A percentile compares a stretch with the other conserved stretches of the same genome.
phyloP scores from a whole-genome alignment of 2,113 vertebrate genomes.

The Colistium nudipinnis region DNA sequence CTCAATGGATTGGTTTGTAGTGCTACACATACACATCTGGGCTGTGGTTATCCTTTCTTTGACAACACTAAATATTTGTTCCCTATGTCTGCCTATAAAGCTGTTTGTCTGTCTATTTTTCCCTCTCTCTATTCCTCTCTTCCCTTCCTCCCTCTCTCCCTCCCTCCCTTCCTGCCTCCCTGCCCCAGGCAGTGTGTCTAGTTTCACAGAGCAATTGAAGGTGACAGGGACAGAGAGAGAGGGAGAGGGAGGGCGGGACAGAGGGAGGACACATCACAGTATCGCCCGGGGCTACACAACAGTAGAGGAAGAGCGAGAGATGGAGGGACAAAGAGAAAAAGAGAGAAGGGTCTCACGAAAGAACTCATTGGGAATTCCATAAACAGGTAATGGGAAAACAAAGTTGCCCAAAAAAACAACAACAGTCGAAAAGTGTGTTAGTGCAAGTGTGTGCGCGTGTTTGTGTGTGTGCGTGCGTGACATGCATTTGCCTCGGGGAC shows the following conservation, averaged over 20 bases:
- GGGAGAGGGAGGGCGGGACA: conserved; percentile 76
- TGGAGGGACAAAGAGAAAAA: conserved; percentile 75
- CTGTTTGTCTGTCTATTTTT: conserved; percentile 51
- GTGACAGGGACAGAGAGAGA: conserved; percentile 84
- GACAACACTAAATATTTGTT: conserved; percentile 63
- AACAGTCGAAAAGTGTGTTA: conserved; percentile 10
- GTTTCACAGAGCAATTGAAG: conserved; percentile 85
- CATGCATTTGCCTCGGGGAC: conserved; percentile 25
- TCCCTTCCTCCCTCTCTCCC: conserved; percentile 33
- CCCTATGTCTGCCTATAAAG: conserved; percentile 66
- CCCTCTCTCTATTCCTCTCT: conserved; percentile 33
- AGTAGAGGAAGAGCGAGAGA: conserved; percentile 73
- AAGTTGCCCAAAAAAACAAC: conserved; percentile 43
- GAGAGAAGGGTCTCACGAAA: conserved; percentile 58
- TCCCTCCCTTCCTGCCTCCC: conserved; percentile 52
- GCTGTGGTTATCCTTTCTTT: conserved; percentile 22
- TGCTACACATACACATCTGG: conserved; percentile 32
- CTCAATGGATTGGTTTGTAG: not conserved
- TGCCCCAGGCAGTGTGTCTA: conserved; percentile 80
- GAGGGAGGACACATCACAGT: conserved; percentile 81
- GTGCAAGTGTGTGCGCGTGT: not conserved
- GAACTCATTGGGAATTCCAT: conserved; percentile 61
- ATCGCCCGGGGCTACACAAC: conserved; percentile 79
- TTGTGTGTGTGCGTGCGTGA: conserved; percentile 5
- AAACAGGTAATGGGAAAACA: conserved; percentile 54